Percentiles rank a stretch among this genome's conserved stretches.
These are phyloP conservation scores for Drosophila algonquin DNA, from an alignment of 2,888 invertebrate genomes.

Conservation along the genomic window DNA sequence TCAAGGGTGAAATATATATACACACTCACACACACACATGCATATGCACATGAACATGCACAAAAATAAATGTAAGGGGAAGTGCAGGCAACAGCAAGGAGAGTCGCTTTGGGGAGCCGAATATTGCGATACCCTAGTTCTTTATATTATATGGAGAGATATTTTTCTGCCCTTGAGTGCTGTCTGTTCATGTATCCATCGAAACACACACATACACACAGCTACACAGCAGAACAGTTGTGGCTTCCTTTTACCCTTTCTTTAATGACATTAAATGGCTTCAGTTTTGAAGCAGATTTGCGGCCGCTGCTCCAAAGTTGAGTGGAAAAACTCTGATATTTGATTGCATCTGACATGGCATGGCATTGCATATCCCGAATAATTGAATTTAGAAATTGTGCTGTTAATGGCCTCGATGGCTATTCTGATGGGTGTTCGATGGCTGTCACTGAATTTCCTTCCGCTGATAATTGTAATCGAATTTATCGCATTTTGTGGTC, in stretches of 20 bases:
- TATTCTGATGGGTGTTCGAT: not conserved
- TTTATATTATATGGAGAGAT: not conserved
- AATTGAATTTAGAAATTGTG: conserved; percentile 5
- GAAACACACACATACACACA: too few relatives aligned
- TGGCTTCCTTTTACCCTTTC: too few relatives aligned
- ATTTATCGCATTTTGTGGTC: conserved; percentile 49
- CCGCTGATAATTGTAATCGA: conserved; percentile 59
- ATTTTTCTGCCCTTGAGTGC: not conserved
- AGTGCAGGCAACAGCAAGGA: conserved; percentile 5
- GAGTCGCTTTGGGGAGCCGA: not conserved
- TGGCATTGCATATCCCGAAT: not conserved
- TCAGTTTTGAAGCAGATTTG: too few relatives aligned
- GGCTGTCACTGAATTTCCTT: conserved; percentile 44
- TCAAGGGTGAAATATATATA: conserved; percentile 42
- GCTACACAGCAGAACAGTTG: too few relatives aligned
- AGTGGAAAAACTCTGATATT: not conserved
- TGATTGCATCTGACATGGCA: not conserved
- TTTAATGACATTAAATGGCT: too few relatives aligned
- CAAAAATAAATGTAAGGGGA: conserved; percentile 28
- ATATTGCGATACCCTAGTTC: not conserved
- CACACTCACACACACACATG: conserved; percentile 3
- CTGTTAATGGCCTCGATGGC: too few relatives aligned
- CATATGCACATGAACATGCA: conserved; percentile 4
- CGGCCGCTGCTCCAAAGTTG: not conserved
- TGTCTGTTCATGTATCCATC: too few relatives aligned